These are phyloP conservation scores for Ptychadena robeensis DNA, from an alignment of 2,797 vertebrate species.

Conservation along the genomic window DNA sequence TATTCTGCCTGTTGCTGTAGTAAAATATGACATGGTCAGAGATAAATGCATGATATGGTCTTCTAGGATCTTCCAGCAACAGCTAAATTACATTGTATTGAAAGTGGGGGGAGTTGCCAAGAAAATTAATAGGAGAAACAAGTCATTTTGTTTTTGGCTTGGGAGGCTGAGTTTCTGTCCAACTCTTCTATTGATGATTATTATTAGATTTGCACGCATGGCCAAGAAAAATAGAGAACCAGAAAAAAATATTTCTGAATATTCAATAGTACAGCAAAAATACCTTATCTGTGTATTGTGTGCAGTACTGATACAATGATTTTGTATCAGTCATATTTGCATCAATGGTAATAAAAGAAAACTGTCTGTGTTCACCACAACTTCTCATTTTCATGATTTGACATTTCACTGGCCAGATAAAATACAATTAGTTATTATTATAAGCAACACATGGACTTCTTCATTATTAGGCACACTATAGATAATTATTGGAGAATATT, in stretches of 20 bases:
- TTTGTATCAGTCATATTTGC: background rate
- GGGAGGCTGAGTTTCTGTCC: background rate
- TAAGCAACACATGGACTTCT: too few relatives aligned
- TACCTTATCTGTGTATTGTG: background rate
- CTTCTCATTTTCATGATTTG: too few relatives aligned
- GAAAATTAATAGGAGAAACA: constrained; percentile 36
- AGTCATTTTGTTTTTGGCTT: constrained; percentile 14
- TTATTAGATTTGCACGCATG: constrained; percentile 19
- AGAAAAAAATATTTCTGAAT: constrained; percentile 21
- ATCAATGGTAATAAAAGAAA: background rate
- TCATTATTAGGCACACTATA: too few relatives aligned
- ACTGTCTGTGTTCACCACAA: too few relatives aligned
- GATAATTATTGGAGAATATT: too few relatives aligned
- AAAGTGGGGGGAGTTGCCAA: background rate
- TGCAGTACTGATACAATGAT: background rate
- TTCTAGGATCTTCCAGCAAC: constrained; percentile 14
- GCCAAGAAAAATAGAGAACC: constrained; percentile 27
- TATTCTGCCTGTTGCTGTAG: background rate
- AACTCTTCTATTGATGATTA: constrained; percentile 32
- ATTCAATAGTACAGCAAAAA: constrained; percentile 5
- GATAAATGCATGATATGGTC: background rate
- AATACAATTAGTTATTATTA: too few relatives aligned
- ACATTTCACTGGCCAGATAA: too few relatives aligned
- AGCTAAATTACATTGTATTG: constrained; percentile 20
- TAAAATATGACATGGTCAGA: background rate